phyloP scores from a whole-genome alignment of 2,797 vertebrate species.

The Myripristis murdjan region DNA sequence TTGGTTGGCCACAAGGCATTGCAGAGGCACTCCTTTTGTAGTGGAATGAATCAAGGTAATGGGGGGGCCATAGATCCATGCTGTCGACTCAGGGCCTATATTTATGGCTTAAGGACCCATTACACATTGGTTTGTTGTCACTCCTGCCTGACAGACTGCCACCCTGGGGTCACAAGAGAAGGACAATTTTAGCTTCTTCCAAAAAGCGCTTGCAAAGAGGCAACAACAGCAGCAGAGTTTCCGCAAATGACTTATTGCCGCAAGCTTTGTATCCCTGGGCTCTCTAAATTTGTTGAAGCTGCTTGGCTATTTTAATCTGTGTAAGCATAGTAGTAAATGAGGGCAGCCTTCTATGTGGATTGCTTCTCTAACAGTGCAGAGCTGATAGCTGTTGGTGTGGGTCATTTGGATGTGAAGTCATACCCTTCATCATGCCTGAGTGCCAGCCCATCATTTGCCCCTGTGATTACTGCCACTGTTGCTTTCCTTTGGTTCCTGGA shows the following conservation, averaged over 20 bases:
- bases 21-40: constrained; percentile 63
- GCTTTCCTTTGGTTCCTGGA: constrained; percentile 50
- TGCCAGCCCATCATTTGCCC: constrained; percentile 71
- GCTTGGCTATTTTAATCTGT: constrained; percentile 73
- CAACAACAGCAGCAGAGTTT: constrained; percentile 49
- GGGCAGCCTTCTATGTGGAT: constrained; percentile 76
- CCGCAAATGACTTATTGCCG: constrained; percentile 66
- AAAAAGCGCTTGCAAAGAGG: constrained; percentile 48
- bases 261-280: constrained; percentile 56
- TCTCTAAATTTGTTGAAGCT: constrained; percentile 68
- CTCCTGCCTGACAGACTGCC: constrained; percentile 73
- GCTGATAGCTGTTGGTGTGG: constrained; percentile 72
- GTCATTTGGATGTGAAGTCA: constrained; percentile 79
- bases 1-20: constrained; percentile 56
- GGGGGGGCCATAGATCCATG: constrained; percentile 64
- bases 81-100: constrained; percentile 73
- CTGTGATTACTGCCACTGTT: constrained; percentile 73
- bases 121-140: constrained; percentile 81
- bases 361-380: constrained; percentile 62
- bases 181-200: constrained; percentile 57
- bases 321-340: constrained; percentile 74
- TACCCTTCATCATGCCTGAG: constrained; percentile 74
- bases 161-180: constrained; percentile 67
- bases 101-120: constrained; percentile 77
- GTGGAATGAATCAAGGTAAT: constrained; percentile 81